Conservation (phyloP, 2,113 vertebrate species). For the Bolborhynchus lineola region DNA sequence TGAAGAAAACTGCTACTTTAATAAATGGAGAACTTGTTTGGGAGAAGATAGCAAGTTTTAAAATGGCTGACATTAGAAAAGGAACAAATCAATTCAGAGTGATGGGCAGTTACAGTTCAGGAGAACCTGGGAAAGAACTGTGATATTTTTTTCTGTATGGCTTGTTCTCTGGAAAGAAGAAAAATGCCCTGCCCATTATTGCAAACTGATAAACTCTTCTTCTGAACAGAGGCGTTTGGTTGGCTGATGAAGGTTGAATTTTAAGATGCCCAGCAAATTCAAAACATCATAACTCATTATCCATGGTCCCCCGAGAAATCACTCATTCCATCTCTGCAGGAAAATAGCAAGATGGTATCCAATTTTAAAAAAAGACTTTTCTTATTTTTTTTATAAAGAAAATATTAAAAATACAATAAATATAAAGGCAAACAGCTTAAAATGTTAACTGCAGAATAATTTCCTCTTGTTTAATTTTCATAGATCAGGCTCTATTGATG, state of each 20-base stretch:
- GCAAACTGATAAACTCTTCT: background rate
- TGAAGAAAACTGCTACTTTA: background rate
- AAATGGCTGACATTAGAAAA: background rate
- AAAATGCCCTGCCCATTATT: background rate
- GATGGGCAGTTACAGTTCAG: background rate
- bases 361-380: background rate
- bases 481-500: background rate
- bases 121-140: background rate
- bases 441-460: slow-evolving; percentile 27
- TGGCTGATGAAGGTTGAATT: background rate
- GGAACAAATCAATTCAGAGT: background rate
- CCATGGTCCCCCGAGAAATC: background rate
- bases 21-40: background rate
- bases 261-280: background rate
- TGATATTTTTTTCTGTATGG: background rate
- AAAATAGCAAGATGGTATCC: background rate
- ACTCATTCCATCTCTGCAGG: background rate
- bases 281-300: background rate
- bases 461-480: background rate
- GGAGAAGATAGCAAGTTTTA: background rate
- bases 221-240: background rate
- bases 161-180: background rate
- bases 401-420: background rate
- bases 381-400: background rate
- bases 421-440: background rate